Percentiles rank a stretch among this genome's conserved stretches.
Conservation (phyloP, 2,113 vertebrate genomes). For the Crotophaga sulcirostris region DNA sequence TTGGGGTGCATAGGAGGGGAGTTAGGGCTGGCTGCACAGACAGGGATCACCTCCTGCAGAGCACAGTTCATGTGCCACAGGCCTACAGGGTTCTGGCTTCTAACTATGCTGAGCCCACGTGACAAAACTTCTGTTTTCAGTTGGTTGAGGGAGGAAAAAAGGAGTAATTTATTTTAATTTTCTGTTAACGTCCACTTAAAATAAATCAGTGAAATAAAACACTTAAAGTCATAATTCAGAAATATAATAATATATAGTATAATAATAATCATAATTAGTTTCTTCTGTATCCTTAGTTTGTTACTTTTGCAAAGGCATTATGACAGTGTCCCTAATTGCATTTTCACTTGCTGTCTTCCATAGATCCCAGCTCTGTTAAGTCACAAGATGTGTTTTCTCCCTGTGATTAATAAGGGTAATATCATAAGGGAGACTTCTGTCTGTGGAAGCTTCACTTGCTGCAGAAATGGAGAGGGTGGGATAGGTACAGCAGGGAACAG, state of each 20-base stretch:
- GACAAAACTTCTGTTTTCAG: not conserved
- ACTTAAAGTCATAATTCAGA: not conserved
- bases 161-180: not conserved
- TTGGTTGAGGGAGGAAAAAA: not conserved
- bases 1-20: no score
- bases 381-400: not conserved
- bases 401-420: not conserved
- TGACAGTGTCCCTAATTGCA: not conserved
- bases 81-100: not conserved
- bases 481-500: not conserved
- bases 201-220: not conserved
- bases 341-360: not conserved
- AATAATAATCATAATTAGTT: no score
- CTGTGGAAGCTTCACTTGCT: not conserved
- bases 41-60: not conserved
- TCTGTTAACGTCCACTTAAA: not conserved
- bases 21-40: not conserved
- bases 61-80: not conserved
- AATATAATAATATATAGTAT: no score
- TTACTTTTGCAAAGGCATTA: not conserved
- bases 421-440: not conserved
- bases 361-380: not conserved
- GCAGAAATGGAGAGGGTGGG: not conserved
- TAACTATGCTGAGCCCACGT: fast-evolving
- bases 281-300: not conserved